Evolutionary conservation across 1,140 invertebrate genomes (phyloP).

Genomic region (Nebria ingens): DNA sequence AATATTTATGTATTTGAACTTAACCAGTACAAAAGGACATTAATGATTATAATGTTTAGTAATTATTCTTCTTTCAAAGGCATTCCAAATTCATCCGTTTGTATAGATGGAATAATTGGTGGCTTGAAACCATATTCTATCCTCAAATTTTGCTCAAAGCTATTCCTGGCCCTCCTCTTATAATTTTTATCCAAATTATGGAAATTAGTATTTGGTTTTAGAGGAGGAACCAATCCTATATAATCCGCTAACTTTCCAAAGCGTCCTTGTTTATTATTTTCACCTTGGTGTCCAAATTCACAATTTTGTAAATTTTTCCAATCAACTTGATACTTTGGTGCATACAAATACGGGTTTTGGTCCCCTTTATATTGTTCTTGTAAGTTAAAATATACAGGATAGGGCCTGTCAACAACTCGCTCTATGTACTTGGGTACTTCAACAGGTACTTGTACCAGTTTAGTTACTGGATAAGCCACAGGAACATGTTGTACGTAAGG

Average conservation of each 20-base stretch:
- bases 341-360: conserved; percentile 21
- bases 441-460: background rate
- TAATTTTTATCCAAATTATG: conserved; percentile 11
- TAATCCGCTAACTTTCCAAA: conserved; percentile 25
- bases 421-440: conserved; percentile 12
- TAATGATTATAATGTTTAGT: background rate
- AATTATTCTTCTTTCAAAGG: conserved; percentile 36
- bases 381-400: conserved; percentile 7
- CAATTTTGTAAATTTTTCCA: conserved; percentile 11
- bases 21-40: background rate
- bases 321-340: conserved; percentile 18
- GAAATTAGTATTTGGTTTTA: conserved; percentile 16
- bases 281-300: background rate
- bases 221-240: conserved; percentile 35
- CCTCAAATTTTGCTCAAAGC: conserved; percentile 50
- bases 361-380: conserved; percentile 9
- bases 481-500: conserved; percentile 21
- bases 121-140: conserved; percentile 75
- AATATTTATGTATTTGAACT: background rate
- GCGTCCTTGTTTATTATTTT: no score
- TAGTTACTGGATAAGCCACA: conserved; percentile 15
- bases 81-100: conserved; percentile 59
- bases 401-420: conserved; percentile 10
- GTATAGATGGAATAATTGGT: conserved; percentile 65
- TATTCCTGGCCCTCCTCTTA: conserved; percentile 33